phyloP scores from a whole-genome alignment of 2,888 invertebrate genomes.

The Aplocera efformata region DNA sequence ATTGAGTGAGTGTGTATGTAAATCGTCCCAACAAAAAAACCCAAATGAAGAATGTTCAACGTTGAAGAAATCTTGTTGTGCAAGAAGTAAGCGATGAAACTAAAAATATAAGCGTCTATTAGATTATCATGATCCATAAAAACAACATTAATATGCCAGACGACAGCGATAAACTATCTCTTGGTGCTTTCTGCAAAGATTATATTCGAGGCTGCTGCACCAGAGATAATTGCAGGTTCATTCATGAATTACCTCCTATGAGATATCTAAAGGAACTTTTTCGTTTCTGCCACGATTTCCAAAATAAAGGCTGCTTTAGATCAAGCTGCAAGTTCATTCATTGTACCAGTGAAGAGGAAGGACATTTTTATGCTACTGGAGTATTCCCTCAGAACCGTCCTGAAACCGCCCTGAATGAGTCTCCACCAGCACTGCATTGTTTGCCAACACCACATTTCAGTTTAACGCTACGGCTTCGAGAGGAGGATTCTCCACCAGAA shows the following conservation, averaged over 20 bases:
- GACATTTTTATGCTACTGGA: slow-evolving; percentile 82
- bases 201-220: slow-evolving; percentile 72
- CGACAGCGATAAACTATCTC: slow-evolving; percentile 43
- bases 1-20: too few relatives aligned
- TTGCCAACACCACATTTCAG: slow-evolving; percentile 45
- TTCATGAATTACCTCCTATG: slow-evolving; percentile 65
- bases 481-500: slow-evolving; percentile 68
- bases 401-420: slow-evolving; percentile 47
- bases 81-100: too few relatives aligned
- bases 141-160: slow-evolving; percentile 47
- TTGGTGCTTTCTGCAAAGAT: slow-evolving; percentile 68
- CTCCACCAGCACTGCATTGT: slow-evolving; percentile 32
- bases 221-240: slow-evolving; percentile 77
- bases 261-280: slow-evolving; percentile 60
- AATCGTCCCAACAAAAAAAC: too few relatives aligned
- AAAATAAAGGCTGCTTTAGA: slow-evolving; percentile 85
- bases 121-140: slow-evolving; percentile 41
- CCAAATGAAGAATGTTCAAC: too few relatives aligned
- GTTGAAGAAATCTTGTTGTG: too few relatives aligned
- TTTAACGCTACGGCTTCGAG: slow-evolving; percentile 51
- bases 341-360: slow-evolving; percentile 85
- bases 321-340: slow-evolving; percentile 85
- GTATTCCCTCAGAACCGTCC: slow-evolving; percentile 74
- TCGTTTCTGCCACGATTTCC: slow-evolving; percentile 81
- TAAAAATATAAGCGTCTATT: background rate